Evolutionary conservation across 2,113 vertebrate genomes (phyloP).

Genomic region (Oncorhynchus clarkii): DNA sequence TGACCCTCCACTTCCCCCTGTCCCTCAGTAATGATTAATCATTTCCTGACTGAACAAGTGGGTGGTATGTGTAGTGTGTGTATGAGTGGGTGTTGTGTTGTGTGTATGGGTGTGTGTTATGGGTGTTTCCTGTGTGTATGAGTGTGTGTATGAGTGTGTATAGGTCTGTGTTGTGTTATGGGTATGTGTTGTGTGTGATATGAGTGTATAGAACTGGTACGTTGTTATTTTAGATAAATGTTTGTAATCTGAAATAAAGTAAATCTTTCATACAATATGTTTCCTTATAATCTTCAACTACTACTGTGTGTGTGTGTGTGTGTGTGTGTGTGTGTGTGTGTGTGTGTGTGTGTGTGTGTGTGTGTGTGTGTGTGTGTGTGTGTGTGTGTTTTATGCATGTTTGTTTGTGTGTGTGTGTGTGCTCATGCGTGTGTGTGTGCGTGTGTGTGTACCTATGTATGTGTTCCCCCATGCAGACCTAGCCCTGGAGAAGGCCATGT

Average conservation of each 20-base stretch:
- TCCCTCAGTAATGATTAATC: background rate
- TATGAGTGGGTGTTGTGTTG: conserved; percentile 1
- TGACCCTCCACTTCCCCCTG: background rate
- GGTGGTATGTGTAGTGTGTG: conserved; percentile 1
- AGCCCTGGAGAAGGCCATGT: conserved; percentile 83
- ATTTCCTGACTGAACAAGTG: background rate
- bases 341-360: background rate
- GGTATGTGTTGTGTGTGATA: no score
- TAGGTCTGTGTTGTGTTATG: no score
- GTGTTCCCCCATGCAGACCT: conserved; percentile 63
- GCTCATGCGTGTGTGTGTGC: background rate
- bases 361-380: conserved; percentile 3
- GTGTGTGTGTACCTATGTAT: conserved; percentile 13
- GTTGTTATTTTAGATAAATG: no score
- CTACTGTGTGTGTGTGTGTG: no score
- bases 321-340: background rate
- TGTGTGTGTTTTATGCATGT: background rate
- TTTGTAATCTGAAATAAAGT: no score
- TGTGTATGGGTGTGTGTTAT: background rate
- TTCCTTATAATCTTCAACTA: no score
- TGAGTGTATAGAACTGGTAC: no score
- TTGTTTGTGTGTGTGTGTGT: conserved; percentile 10
- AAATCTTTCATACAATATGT: no score
- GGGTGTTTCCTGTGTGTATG: background rate
- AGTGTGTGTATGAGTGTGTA: background rate